These are phyloP conservation scores for Ptilorrhoa leucosticta DNA, from an alignment of 2,113 vertebrate species.

Conservation along the genomic window DNA sequence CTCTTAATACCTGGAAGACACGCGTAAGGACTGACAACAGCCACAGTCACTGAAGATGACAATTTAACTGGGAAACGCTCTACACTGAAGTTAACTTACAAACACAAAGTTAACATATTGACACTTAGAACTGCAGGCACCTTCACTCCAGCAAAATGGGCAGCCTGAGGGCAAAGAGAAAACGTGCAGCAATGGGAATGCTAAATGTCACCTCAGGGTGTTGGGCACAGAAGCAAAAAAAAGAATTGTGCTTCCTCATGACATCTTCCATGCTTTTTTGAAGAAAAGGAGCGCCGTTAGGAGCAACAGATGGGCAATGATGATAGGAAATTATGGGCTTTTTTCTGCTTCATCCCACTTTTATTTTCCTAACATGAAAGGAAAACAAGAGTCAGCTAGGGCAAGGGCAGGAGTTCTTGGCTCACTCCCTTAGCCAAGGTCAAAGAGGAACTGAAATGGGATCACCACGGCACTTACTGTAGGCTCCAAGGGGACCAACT, in stretches of 20 bases:
- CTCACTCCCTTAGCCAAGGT: not conserved
- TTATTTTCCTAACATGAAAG: not conserved
- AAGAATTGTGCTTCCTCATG: not conserved
- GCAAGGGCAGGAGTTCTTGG: not conserved
- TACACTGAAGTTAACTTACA: not conserved
- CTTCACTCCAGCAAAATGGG: not conserved
- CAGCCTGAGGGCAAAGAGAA: not conserved
- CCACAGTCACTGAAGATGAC: not conserved
- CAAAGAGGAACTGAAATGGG: not conserved
- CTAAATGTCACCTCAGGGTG: not conserved
- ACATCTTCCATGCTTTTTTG: not conserved
- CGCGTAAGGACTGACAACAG: accelerated
- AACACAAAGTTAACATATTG: not conserved
- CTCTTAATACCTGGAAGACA: not conserved
- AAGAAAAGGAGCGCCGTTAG: not conserved
- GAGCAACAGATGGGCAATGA: not conserved
- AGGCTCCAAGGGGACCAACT: not conserved
- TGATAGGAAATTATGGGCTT: accelerated
- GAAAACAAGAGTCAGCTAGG: not conserved
- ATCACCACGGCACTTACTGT: not conserved
- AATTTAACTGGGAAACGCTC: not conserved
- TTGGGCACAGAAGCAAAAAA: not conserved
- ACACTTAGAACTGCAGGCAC: not conserved
- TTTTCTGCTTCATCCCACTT: not conserved
- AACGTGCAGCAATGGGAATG: not conserved